Evolutionary conservation across 2,888 invertebrate genomes (phyloP).

Genomic region (Drosophila neotestacea): DNA sequence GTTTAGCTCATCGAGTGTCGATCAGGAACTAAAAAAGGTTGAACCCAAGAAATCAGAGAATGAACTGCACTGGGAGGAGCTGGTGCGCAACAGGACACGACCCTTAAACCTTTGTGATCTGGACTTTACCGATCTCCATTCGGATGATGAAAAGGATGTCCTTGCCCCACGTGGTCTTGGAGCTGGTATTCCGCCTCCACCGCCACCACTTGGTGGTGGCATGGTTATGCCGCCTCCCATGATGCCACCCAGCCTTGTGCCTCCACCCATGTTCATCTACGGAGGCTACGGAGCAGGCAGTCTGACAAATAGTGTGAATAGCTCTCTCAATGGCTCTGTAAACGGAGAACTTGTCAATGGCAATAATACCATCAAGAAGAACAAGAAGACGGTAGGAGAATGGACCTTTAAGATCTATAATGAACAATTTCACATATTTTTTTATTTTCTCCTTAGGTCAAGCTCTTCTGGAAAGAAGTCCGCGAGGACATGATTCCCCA

Average conservation of each 20-base stretch:
- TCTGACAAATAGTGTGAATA: conserved; percentile 81
- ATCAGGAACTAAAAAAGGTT: conserved; percentile 89
- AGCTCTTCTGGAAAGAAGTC: conserved; percentile 99
- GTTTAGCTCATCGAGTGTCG: conserved; percentile 89
- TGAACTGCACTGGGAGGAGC: conserved; percentile 97
- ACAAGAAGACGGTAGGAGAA: conserved; percentile 93
- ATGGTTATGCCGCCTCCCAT: conserved; percentile 86
- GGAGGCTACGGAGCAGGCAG: conserved; percentile 78
- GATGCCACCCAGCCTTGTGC: conserved; percentile 84
- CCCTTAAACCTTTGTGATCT: conserved; percentile 95
- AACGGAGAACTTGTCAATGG: conserved; percentile 82
- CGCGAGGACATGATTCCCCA: conserved; percentile 88
- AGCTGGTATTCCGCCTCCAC: conserved; percentile 91
- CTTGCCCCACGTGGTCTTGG: conserved; percentile 89
- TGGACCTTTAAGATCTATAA: not conserved
- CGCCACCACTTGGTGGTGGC: conserved; percentile 89
- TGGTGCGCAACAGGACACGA: conserved; percentile 91
- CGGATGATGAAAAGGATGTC: conserved; percentile 94
- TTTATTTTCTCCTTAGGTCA: conserved; percentile 84
- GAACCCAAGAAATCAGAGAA: conserved; percentile 95
- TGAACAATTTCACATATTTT: not conserved
- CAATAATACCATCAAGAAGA: conserved; percentile 89
- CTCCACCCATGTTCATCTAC: conserved; percentile 86
- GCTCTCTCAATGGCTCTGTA: conserved; percentile 83
- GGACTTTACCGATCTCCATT: conserved; percentile 97